Evolutionary conservation across 2,113 vertebrate genomes (phyloP).

Genomic region (Triplophysa siluroides): DNA sequence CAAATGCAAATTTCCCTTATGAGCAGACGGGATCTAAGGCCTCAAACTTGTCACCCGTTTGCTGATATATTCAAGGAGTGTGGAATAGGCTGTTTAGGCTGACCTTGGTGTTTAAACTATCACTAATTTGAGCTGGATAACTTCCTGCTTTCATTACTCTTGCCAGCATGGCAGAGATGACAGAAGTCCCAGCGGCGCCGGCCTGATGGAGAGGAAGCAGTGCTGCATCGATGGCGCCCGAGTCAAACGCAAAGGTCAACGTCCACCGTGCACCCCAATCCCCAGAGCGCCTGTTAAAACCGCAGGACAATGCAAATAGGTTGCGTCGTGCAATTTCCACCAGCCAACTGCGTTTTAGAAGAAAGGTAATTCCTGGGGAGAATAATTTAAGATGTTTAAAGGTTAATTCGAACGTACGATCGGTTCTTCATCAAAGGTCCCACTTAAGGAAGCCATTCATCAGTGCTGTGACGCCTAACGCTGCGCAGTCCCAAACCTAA

Average conservation of each 20-base stretch:
- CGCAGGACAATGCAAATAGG: conserved; percentile 48
- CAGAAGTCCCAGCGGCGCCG: conserved; percentile 46
- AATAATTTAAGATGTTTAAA: conserved; percentile 26
- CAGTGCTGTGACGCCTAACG: background rate
- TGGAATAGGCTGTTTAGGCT: conserved; percentile 10
- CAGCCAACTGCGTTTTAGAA: conserved; percentile 23
- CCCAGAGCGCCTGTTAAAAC: conserved; percentile 28
- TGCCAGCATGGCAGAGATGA: conserved; percentile 37
- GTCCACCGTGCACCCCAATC: conserved; percentile 30
- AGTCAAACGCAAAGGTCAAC: conserved; percentile 52
- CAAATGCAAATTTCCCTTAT: conserved; percentile 32
- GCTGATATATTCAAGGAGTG: conserved; percentile 50
- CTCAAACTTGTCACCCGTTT: conserved; percentile 39
- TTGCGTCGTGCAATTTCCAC: conserved; percentile 32
- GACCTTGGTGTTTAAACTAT: conserved; percentile 50
- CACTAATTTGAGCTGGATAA: conserved; percentile 50
- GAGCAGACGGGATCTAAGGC: conserved; percentile 16
- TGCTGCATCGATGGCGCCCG: conserved; percentile 15
- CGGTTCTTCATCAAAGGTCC: background rate
- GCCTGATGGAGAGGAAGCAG: conserved; percentile 54
- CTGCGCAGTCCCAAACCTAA: background rate
- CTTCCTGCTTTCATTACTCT: conserved; percentile 56
- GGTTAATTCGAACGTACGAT: conserved; percentile 13
- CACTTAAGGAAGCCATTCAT: background rate
- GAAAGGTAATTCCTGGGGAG: background rate